Base-by-base conservation (phyloP, 2,113 vertebrate species). In the Empidonax traillii region DNA sequence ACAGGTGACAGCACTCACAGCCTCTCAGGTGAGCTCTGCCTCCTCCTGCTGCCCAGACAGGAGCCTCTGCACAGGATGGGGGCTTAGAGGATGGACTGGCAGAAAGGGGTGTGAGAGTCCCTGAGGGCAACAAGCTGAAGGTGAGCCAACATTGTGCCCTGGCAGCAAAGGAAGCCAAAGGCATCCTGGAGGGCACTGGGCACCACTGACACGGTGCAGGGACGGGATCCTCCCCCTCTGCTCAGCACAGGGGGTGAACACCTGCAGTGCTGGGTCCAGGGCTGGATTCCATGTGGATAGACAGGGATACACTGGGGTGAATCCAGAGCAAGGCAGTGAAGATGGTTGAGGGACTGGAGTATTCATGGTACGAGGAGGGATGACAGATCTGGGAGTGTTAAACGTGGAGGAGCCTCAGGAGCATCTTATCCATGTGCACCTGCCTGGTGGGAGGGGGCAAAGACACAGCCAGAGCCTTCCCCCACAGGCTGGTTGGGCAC, bases 381-480 rank as follows among this genome's bases (percentile, higher is more conserved):
- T 63, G 55, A 33, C 52, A 47, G 17, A 25, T 15, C 22, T 47
- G 52, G 8, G 22, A 41, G 5, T 8, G 20, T 56, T 86, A 43
- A 63, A 19, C 9, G 20, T 68, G 15, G 5, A 67, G 47, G 28
- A 52, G 11, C 28, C 23, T 59, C 15, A 31, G 72, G 21, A 13
- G 6, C 9, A 15, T 20, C 49, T 66, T 41, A 33, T 12, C 23
- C 21, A 3, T 39, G 30, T 61, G 24, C 31, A 14, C 58, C 1
- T 46, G 18, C 3, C 46, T 0, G 0, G 25, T 41, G 43, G 37
- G 33, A 71, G 10, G 19, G 3, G 61, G 18, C 46, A 28, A 56
- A 56, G 41, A 33, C 20, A 31, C 4, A 78, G 22, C 13, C 31
- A 43, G 67, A 53, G 17, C 33, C 11, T 35, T 53, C 5, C 46